These are phyloP conservation scores for Myotis planiceps DNA, from an alignment of 2,797 vertebrate species.

Conservation along the genomic window DNA sequence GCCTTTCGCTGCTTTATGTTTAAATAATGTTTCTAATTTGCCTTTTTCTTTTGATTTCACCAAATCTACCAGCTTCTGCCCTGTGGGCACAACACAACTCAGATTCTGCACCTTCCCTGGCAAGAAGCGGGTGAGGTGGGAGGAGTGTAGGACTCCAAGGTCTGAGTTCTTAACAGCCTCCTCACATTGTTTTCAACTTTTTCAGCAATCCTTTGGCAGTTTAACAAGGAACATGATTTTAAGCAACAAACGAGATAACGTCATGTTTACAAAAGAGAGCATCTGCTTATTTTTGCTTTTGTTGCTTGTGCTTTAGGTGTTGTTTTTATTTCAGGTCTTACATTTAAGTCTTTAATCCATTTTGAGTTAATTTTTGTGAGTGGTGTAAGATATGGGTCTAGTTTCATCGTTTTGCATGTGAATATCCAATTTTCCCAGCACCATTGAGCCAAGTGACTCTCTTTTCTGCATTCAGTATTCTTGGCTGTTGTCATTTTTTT, in stretches of 20 bases:
- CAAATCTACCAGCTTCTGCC: neutral
- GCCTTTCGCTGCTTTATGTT: neutral
- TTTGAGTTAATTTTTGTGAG: neutral
- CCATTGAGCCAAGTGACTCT: neutral
- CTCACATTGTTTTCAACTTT: neutral
- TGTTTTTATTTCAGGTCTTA: neutral
- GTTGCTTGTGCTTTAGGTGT: neutral
- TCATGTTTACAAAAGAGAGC: neutral
- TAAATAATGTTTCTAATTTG: neutral
- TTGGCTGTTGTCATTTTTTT: neutral
- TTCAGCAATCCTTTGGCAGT: neutral
- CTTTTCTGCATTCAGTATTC: neutral
- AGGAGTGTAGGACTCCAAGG: rapidly evolving
- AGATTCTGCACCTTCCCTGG: too few species aligned
- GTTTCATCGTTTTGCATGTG: neutral
- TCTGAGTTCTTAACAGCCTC: neutral
- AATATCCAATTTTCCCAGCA: neutral
- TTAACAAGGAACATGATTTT: neutral
- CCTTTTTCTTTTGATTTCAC: neutral
- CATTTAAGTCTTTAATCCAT: neutral
- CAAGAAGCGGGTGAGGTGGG: too few species aligned
- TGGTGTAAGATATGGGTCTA: neutral
- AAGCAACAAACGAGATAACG: neutral
- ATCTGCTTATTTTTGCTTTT: neutral
- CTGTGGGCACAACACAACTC: neutral